Evolutionary conservation across 2,797 vertebrate species (phyloP).

Genomic region (Oceanodroma leucorhoa): DNA sequence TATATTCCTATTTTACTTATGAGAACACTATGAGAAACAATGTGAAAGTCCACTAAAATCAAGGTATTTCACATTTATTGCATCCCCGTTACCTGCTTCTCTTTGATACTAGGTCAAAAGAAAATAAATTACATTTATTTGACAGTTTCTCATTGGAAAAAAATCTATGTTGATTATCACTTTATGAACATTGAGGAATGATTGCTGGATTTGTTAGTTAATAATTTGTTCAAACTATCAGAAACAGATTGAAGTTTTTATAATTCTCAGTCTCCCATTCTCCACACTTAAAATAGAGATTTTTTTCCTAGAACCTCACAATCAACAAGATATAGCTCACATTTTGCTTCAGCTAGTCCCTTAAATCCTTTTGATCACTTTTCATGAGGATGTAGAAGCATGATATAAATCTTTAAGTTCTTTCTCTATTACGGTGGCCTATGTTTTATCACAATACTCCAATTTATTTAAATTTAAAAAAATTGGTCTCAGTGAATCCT

Average conservation of each 20-base stretch:
- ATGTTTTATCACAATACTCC: neutral
- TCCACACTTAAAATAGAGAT: neutral
- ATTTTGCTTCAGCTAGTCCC: neutral
- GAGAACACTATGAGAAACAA: neutral
- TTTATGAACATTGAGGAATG: neutral
- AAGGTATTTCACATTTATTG: neutral
- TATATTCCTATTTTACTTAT: neutral
- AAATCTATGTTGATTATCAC: neutral
- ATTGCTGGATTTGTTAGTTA: neutral
- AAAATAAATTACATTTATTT: neutral
- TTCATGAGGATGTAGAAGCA: neutral
- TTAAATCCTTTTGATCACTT: neutral
- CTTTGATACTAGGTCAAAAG: neutral
- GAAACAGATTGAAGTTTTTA: neutral
- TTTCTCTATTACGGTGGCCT: accelerated
- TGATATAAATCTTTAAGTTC: neutral
- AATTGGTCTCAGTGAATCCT: neutral
- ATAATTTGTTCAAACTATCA: neutral
- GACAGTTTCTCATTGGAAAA: neutral
- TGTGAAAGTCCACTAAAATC: neutral
- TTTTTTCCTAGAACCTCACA: neutral
- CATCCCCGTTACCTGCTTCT: neutral
- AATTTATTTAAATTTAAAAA: neutral
- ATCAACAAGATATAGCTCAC: neutral
- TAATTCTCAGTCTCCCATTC: neutral